A percentile compares a stretch with the other conserved stretches of the same genome.
Conservation (phyloP, 2,797 vertebrate genomes). For the Chelon labrosus region DNA sequence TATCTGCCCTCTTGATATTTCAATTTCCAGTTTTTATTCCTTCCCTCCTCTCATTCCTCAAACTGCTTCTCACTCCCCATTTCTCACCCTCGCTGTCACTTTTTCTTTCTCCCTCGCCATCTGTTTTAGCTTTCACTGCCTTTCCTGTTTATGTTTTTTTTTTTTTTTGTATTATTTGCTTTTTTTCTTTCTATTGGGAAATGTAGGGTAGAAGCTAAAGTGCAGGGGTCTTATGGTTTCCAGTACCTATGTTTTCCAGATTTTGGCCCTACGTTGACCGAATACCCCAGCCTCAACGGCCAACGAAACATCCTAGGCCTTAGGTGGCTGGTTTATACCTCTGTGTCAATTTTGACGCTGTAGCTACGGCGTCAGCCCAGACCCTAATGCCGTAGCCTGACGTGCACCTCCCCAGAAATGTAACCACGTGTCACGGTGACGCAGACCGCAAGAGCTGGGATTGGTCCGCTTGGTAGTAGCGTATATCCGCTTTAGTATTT, state of each 20-base stretch:
- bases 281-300: conserved; percentile 6
- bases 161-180: conserved; percentile 26
- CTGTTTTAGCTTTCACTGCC: conserved; percentile 67
- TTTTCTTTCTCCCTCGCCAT: conserved; percentile 55
- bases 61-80: conserved; percentile 45
- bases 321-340: not conserved
- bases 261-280: conserved; percentile 19
- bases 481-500: no score
- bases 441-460: no score
- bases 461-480: no score
- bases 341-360: no score
- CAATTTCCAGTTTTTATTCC: conserved; percentile 30
- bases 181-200: conserved; percentile 37
- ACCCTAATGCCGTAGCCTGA: no score
- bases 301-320: conserved; percentile 12
- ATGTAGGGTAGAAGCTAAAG: conserved; percentile 45
- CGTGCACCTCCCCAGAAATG: no score
- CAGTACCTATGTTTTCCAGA: conserved; percentile 44
- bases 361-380: no score
- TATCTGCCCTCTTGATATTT: conserved; percentile 47
- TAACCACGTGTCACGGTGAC: no score
- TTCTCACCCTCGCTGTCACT: conserved; percentile 57
- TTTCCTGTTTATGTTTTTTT: conserved; percentile 58
- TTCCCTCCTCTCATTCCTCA: conserved; percentile 33
- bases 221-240: conserved; percentile 28